Percentiles rank a stretch among this genome's conserved stretches.
Evolutionary conservation across 2,113 vertebrate genomes (phyloP).

Genomic region (Mesoclemmys tuberculata): DNA sequence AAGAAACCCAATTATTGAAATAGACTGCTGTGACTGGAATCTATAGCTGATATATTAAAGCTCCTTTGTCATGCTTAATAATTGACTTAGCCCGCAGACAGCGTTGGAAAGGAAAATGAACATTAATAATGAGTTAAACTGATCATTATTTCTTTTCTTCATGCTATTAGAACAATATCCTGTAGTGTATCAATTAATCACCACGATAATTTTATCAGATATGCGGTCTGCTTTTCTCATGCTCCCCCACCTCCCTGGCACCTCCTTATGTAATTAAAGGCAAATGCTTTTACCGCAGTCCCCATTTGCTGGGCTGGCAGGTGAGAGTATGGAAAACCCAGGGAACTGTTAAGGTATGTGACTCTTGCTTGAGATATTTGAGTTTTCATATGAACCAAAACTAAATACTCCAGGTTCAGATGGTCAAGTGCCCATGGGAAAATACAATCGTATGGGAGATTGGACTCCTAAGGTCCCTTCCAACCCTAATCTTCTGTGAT

Average conservation of each 20-base stretch:
- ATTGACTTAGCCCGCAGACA: constrained; percentile 61
- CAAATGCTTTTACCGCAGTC: not conserved
- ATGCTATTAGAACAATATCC: constrained; percentile 36
- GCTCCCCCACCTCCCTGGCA: not conserved
- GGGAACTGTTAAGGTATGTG: not conserved
- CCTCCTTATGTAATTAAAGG: not conserved
- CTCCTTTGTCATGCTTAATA: constrained; percentile 67
- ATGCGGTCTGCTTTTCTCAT: not conserved
- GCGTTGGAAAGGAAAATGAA: constrained; percentile 63
- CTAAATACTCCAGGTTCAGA: not conserved
- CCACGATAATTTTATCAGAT: not conserved
- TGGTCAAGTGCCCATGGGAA: not conserved
- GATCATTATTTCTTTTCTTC: constrained; percentile 56
- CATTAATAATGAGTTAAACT: constrained; percentile 66
- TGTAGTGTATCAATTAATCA: constrained; percentile 52
- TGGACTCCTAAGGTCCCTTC: too few species aligned
- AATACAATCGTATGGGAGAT: not conserved
- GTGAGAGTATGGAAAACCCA: not conserved
- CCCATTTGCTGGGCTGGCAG: not conserved
- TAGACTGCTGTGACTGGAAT: constrained; percentile 73
- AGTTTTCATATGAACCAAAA: not conserved
- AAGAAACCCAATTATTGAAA: constrained; percentile 75
- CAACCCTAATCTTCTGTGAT: too few species aligned
- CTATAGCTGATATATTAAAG: constrained; percentile 71
- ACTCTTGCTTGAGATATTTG: not conserved